Evolutionary conservation across 2,113 vertebrate genomes (phyloP).

Genomic region (Toxotes chatareus): DNA sequence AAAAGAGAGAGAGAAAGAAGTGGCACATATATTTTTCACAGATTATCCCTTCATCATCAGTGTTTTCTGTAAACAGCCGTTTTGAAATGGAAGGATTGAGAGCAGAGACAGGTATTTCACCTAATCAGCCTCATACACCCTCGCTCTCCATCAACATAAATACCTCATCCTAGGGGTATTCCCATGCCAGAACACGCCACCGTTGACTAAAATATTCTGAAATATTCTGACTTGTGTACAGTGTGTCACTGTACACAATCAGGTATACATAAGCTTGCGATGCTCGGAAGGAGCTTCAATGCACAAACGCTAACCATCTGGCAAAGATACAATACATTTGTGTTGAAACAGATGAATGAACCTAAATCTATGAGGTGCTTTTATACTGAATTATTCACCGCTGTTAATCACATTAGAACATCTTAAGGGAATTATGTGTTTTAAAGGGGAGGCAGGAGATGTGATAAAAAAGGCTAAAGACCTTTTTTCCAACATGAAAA

Average conservation of each 20-base stretch:
- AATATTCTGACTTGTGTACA: constrained; percentile 20
- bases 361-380: neutral
- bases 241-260: constrained; percentile 2
- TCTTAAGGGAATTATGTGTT: neutral
- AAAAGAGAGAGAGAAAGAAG: constrained; percentile 18
- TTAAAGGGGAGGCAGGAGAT: neutral
- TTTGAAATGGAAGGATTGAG: constrained; percentile 72
- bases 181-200: constrained; percentile 58
- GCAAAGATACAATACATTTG: neutral
- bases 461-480: neutral
- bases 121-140: constrained; percentile 65
- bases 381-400: neutral
- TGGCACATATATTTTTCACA: constrained; percentile 60
- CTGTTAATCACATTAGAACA: neutral
- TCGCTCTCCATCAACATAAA: constrained; percentile 68
- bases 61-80: constrained; percentile 79
- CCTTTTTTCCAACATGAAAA: constrained; percentile 6
- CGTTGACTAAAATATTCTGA: constrained; percentile 32
- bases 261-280: neutral
- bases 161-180: constrained; percentile 62
- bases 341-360: neutral
- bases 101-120: constrained; percentile 66
- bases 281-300: neutral
- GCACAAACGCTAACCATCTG: neutral
- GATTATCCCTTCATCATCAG: constrained; percentile 67